phyloP scores from a whole-genome alignment of 2,113 vertebrate genomes.

The Gobiocypris rarus region DNA sequence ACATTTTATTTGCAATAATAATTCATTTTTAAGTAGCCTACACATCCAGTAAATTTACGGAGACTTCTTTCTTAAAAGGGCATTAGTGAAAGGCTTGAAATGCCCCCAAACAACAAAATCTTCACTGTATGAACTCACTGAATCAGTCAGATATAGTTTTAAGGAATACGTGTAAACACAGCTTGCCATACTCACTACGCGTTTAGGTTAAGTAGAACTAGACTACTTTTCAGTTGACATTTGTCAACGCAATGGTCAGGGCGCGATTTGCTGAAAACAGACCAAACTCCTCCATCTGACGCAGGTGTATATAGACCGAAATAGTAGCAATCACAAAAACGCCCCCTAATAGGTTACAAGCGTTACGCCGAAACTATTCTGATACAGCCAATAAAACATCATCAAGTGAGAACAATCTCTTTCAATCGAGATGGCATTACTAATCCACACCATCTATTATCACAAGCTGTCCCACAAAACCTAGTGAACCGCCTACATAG shows the following conservation, averaged over 20 bases:
- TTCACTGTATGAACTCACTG: neutral
- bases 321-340: neutral
- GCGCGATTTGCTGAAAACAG: neutral
- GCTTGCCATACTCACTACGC: neutral
- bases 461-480: neutral
- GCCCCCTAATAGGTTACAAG: neutral
- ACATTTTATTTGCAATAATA: neutral
- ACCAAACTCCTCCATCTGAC: neutral
- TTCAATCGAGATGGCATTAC: neutral
- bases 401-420: neutral
- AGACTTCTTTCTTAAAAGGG: no score
- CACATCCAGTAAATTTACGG: no score
- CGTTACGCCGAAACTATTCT: neutral
- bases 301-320: neutral
- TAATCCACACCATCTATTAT: neutral
- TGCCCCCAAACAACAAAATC: no score
- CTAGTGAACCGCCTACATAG: neutral
- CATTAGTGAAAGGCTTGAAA: no score
- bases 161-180: neutral
- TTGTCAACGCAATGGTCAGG: neutral
- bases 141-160: neutral
- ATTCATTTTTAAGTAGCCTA: no score
- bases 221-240: neutral
- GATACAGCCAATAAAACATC: neutral
- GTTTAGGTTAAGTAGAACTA: neutral